Conservation (phyloP, 1,140 invertebrate species). For the Halesus radiatus region DNA sequence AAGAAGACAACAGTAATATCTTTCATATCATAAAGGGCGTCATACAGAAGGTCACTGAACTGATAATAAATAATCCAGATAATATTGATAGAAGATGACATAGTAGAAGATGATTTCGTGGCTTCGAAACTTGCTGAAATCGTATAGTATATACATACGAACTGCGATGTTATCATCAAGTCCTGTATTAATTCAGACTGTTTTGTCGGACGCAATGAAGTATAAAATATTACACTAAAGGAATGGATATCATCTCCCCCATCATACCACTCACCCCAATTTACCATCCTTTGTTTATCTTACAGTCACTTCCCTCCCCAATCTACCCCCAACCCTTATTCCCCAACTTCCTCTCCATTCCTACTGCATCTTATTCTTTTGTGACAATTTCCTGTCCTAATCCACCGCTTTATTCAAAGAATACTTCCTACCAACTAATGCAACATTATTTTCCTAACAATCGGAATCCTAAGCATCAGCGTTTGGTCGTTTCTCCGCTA, state of each 20-base stretch:
- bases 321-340: too few species aligned
- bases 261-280: background rate
- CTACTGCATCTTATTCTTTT: conserved; percentile 8
- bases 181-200: background rate
- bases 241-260: background rate
- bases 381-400: conserved; percentile 28
- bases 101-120: too few species aligned
- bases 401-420: conserved; percentile 17
- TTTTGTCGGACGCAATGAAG: background rate
- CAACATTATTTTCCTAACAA: background rate
- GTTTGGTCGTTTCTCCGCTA: background rate
- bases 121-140: too few species aligned
- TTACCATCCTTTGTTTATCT: conserved; percentile 30
- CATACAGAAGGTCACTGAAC: too few species aligned
- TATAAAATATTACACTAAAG: background rate
- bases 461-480: background rate
- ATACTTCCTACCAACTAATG: background rate
- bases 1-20: too few species aligned
- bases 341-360: background rate
- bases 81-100: too few species aligned
- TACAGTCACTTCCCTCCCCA: background rate
- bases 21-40: too few species aligned
- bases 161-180: background rate
- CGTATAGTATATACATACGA: too few species aligned
- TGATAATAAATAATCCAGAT: too few species aligned